Base-by-base conservation (phyloP, 2,888 invertebrate species). In the Drosophila paramelanica region DNA sequence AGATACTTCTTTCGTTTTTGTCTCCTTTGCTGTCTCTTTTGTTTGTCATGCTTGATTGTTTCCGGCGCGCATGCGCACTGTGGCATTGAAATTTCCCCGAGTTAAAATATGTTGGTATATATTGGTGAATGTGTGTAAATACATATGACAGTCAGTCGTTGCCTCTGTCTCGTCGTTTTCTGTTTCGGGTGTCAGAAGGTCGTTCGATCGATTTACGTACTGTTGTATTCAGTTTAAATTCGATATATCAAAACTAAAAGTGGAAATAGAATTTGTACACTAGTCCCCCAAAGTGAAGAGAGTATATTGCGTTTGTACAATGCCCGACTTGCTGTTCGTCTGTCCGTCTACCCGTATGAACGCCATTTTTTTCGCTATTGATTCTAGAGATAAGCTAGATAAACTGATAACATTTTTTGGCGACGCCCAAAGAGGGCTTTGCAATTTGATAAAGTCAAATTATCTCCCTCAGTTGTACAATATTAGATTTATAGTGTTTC, bases 181-280 rank as follows among this genome's bases (percentile, higher is more conserved):
- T 42, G 52, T 72, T 57, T 72, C 60, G 73, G 56, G 62, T 75
- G 73, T 77, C 75, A 75, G 77, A 75, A 75, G 75, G 77, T 75
- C 77, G 77, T 49, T 77, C 55, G 51, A 56, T 67, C 49, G 17
- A 77, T 77, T 75, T 69, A 75, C 70, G 45, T 49, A 51, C 51
- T 43, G 73, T 55, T 51, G 36, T 45, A 6, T 17, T 50, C 62
- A 56, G 56, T 64, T 47, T 33, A 31, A 49, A 53, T 64, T 53
- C 55, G 38, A 27, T 51, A 31, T 38, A 27, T 14, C 13, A 13
- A 11, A 49, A 31, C 42, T 38, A 39, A 38, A 14, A 25, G 53
- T 39, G 23, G 31, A 31, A 20, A 36, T 13, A 13, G 23, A 33
- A 27, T 27, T 27, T 27, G 3, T 23, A 23, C 4, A 23, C 23